Conservation (phyloP, 2,797 vertebrate species). For the Rhincodon typus region DNA sequence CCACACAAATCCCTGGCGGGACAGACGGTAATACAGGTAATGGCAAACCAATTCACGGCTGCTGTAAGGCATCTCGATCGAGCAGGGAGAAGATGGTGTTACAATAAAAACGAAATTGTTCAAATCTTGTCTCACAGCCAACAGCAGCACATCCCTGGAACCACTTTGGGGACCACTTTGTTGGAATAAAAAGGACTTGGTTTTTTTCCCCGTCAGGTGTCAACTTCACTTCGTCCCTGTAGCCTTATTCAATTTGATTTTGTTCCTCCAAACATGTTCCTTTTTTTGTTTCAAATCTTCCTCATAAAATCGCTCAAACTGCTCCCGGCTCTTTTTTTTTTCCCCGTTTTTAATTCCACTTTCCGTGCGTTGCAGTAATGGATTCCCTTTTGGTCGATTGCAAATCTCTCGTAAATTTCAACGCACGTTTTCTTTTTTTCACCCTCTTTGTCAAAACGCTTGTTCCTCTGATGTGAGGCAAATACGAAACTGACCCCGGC, state of each 20-base stretch:
- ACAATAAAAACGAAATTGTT: neutral
- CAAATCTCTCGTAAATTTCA: neutral
- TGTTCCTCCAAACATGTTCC: neutral
- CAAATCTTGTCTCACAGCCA: neutral
- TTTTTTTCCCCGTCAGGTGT: too few species aligned
- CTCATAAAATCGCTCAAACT: neutral
- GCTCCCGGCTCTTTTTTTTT: neutral
- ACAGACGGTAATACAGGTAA: conserved; percentile 92
- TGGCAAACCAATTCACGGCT: conserved; percentile 86
- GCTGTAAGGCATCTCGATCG: conserved; percentile 50
- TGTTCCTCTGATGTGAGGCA: neutral
- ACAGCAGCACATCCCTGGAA: neutral
- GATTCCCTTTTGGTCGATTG: neutral
- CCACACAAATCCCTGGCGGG: conserved; percentile 82
- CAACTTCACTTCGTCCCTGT: neutral
- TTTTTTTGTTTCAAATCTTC: neutral
- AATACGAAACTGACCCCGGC: too few species aligned
- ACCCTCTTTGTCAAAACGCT: neutral
- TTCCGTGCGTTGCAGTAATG: neutral
- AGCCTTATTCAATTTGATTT: too few species aligned
- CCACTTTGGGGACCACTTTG: neutral
- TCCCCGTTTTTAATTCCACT: neutral
- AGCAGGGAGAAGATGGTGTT: neutral
- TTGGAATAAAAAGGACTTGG: neutral
- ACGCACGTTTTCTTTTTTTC: neutral